Evolutionary conservation across 2,113 vertebrate species (phyloP), one percentile per base, ranked within the genome.

Genomic region (Etia nguti): DNA sequence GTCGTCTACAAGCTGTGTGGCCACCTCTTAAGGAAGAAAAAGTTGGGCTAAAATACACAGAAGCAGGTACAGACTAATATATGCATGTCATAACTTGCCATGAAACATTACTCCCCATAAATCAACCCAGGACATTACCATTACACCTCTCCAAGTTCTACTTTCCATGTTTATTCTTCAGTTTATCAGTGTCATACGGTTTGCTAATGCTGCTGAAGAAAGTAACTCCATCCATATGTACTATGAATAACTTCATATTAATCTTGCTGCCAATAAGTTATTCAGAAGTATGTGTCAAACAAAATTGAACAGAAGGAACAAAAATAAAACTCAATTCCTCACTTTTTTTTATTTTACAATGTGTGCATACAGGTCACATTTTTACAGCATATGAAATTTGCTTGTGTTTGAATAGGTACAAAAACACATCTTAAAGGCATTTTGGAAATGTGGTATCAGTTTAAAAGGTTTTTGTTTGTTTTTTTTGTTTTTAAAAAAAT

Each of bases 31-130:
- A 97, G 89, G 98, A 99, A 94, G 97, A 97, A 81, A 98, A 98
- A 95, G 97, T 99, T 84, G 98, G 98, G 85, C 94, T 99, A 59
- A 99, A 98, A 94, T 99, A 99, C 93, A 99, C 98, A 13, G 98
- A 99, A 97, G 98, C 98, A 97, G 98, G 98, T 99, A 97, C 34
- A 80, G 8, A 59, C 20, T 24, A 48, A 48, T 41, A 2, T 41
- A 24, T 36, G 20, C 29, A 52, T 24, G 20, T 31, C 43, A 36
- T 38, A 10, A 79, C 18, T 22, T 54, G n/a, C 12, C 50, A 55
- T 79, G 26, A 77, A 50, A 18, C 43, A 75, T 48, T 11, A 29
- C 24, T 48, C 43, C 43, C 20, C 43, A 48, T 20, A 29, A 75
- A 48, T 20, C 24, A 75, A 48, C 24, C 43, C 10, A 11, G 41